phyloP scores from a whole-genome alignment of 23 tunicate species.

The Halocynthia aurantium region DNA sequence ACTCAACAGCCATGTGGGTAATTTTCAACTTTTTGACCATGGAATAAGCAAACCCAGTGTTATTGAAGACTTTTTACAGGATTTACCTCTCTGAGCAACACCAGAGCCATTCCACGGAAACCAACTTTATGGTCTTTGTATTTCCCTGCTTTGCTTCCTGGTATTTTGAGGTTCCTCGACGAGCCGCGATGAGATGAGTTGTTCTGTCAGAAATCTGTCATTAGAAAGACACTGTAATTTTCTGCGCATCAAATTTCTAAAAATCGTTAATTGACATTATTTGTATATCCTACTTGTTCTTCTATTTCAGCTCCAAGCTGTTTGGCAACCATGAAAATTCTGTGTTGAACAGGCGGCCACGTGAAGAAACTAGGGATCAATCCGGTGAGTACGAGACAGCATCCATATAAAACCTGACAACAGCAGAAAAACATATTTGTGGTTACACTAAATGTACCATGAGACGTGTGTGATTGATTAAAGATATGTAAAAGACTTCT shows the following conservation, averaged over 20 bases:
- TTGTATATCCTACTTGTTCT: conserved; percentile 19
- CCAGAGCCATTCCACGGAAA: conserved; percentile 71
- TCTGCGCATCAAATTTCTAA: too few relatives aligned
- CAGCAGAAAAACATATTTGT: background rate
- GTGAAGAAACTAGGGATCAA: conserved; percentile 58
- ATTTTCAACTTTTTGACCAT: too few relatives aligned
- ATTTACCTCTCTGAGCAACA: conserved; percentile 68
- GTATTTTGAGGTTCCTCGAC: conserved; percentile 73
- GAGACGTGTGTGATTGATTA: too few relatives aligned
- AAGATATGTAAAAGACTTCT: background rate
- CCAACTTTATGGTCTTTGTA: conserved; percentile 35
- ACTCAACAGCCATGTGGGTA: too few relatives aligned
- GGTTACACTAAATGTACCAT: too few relatives aligned
- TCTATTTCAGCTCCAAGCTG: conserved; percentile 70
- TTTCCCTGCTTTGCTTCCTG: conserved; percentile 57
- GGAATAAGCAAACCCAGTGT: too few relatives aligned
- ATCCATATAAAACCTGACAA: conserved; percentile 61
- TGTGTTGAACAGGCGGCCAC: conserved; percentile 37
- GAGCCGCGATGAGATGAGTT: conserved; percentile 62
- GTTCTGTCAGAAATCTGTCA: conserved; percentile 40
- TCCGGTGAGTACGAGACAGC: conserved; percentile 61
- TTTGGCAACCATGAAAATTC: conserved; percentile 36
- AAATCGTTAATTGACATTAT: too few relatives aligned
- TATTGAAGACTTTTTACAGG: background rate
- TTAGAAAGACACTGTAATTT: background rate